phyloP scores from a whole-genome alignment of 2,113 vertebrate species.

The Lagenorhynchus albirostris region DNA sequence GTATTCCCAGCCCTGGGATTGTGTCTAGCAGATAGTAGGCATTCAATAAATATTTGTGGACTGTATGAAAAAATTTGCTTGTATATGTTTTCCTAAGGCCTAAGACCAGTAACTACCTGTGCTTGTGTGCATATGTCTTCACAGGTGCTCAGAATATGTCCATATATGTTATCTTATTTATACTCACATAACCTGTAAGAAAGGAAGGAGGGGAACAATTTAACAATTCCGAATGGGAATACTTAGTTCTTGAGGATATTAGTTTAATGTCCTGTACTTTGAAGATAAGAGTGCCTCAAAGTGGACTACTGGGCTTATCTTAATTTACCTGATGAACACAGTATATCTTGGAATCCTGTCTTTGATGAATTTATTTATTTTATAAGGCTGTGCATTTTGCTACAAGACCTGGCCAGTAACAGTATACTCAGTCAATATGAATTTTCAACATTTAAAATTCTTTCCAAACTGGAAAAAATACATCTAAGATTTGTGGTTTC shows the following conservation, averaged over 20 bases:
- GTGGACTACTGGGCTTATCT: background rate
- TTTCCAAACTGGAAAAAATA: constrained; percentile 17
- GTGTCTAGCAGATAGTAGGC: background rate
- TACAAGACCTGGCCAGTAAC: background rate
- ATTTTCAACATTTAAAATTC: constrained; percentile 20
- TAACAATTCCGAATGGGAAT: background rate
- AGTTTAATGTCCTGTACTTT: background rate
- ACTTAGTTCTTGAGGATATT: background rate
- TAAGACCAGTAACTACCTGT: background rate
- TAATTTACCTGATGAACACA: background rate
- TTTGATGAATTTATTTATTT: constrained; percentile 30
- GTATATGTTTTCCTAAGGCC: background rate
- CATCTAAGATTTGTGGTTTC: background rate
- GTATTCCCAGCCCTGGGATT: background rate
- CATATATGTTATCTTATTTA: background rate
- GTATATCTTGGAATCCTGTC: background rate
- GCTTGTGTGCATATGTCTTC: background rate
- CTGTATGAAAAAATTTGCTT: background rate
- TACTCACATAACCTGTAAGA: background rate
- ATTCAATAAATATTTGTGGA: background rate
- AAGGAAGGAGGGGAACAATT: background rate
- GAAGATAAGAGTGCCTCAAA: background rate
- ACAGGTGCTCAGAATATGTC: background rate
- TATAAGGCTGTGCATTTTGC: background rate
- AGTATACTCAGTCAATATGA: background rate